These are phyloP conservation scores for Enhydra lutris DNA, from an alignment of 2,113 vertebrate genomes.

Conservation along the genomic window DNA sequence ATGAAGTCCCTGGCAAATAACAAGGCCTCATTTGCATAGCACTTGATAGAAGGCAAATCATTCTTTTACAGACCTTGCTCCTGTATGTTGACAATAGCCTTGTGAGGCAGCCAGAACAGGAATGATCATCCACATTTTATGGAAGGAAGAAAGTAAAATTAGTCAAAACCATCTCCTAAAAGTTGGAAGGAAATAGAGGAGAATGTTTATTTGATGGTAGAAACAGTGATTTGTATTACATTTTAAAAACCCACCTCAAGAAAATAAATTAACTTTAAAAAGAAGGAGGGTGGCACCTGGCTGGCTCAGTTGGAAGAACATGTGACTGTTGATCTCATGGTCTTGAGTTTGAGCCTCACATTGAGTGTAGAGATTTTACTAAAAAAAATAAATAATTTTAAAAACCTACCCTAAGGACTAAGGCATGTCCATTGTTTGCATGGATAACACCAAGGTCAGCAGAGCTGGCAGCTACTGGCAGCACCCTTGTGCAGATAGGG, in stretches of 20 bases:
- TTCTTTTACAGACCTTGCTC: neutral
- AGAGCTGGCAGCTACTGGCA: neutral
- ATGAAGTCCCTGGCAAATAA: neutral
- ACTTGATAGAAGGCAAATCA: neutral
- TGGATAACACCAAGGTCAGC: neutral
- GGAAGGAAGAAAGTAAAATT: conserved; percentile 7
- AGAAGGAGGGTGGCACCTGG: neutral
- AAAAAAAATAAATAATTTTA: neutral
- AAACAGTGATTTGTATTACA: neutral
- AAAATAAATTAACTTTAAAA: neutral
- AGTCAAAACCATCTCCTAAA: neutral
- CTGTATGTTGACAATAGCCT: neutral
- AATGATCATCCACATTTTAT: neutral
- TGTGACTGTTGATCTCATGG: neutral
- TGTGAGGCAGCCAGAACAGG: neutral
- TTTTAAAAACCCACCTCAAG: neutral
- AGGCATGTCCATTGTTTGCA: neutral
- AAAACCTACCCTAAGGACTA: neutral
- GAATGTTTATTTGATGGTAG: neutral
- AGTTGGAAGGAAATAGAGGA: neutral
- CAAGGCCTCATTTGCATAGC: neutral
- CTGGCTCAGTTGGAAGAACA: neutral
- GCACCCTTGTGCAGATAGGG: neutral
- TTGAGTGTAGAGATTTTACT: neutral
- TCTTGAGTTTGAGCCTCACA: neutral